Evolutionary conservation across 2,888 invertebrate genomes (phyloP), one percentile per base, ranked within the genome.

Genomic region (Apodemia hepburni): DNA sequence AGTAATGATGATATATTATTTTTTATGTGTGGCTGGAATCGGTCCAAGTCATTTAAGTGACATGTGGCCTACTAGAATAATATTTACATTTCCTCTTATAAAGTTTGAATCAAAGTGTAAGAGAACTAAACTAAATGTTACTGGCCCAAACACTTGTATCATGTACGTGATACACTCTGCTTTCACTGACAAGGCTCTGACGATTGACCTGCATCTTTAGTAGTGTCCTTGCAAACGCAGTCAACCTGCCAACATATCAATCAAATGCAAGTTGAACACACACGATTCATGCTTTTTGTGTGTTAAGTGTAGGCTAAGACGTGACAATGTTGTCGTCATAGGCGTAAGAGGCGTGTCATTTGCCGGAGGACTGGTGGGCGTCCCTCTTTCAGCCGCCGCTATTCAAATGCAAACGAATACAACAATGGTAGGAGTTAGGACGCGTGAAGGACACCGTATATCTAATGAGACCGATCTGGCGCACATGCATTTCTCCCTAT

Each of bases 351-450:
- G 84, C 83, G 85, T 77, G 78, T 73, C 73, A 70, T 78, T 70
- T 75, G 77, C 70, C 71, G 71, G 78, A 70, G 76, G 79, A 78
- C 75, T 76, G 75, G 81, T 82, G 83, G 87, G 86, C 85, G 87
- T 81, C 79, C 66, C 75, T 75, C 76, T 77, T 76, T 77, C 75
- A 74, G 76, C 79, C 79, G 82, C 79, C 81, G 81, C 85, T 81
- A 87, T 89, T 89, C 84, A 85, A 87, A 90, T 88, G 85, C 83
- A 86, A 87, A 86, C 85, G 82, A 82, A 82, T 77, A 80, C 77
- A 84, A 90, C 89, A 90, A 89, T 89, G 85, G 90, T 84, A 86
- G 87, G 84, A 87, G 87, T 85, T 86, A 87, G 89, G 90, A 86
- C 89, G 88, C 86, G 88, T 89, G 87, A 91, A 90, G 90, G 90